A percentile compares a stretch with the other conserved stretches of the same genome.
phyloP scores from a whole-genome alignment of 1,140 invertebrate species.

The Coboldia fuscipes region DNA sequence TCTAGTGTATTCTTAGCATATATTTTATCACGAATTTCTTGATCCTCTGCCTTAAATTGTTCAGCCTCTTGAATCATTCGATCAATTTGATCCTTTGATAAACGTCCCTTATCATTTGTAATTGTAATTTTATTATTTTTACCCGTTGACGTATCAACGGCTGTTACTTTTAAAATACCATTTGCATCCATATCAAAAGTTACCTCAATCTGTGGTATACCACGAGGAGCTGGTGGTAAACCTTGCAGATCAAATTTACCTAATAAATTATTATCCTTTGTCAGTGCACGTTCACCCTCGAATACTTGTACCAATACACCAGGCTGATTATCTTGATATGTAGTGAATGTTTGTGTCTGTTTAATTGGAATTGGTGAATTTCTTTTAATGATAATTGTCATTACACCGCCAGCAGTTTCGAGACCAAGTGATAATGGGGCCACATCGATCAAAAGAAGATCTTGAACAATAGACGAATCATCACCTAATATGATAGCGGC shows the following conservation, averaged over 20 bases:
- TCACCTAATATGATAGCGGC: slow-evolving; percentile 88
- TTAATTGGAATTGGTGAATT: slow-evolving; percentile 40
- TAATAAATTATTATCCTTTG: slow-evolving; percentile 49
- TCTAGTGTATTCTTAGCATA: no score
- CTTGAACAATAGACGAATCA: slow-evolving; percentile 68
- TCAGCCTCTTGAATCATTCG: slow-evolving; percentile 48
- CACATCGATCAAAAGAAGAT: slow-evolving; percentile 29
- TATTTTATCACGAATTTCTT: no score
- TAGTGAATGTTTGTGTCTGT: slow-evolving; percentile 37
- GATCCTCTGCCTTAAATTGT: slow-evolving; percentile 39
- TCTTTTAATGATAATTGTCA: slow-evolving; percentile 37
- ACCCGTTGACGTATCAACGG: slow-evolving; percentile 27
- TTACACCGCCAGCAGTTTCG: slow-evolving; percentile 32
- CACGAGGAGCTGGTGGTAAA: slow-evolving; percentile 62
- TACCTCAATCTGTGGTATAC: slow-evolving; percentile 54
- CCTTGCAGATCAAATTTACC: slow-evolving; percentile 57
- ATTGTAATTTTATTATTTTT: slow-evolving; percentile 55
- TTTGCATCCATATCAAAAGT: slow-evolving; percentile 46
- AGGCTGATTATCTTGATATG: slow-evolving; percentile 45
- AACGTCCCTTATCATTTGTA: slow-evolving; percentile 61
- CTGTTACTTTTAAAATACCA: slow-evolving; percentile 45
- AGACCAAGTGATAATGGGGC: slow-evolving; percentile 32
- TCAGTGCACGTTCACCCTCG: slow-evolving; percentile 46
- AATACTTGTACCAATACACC: slow-evolving; percentile 41
- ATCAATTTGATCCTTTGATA: slow-evolving; percentile 63